These are phyloP conservation scores for Holotrichia oblita DNA, from an alignment of 1,140 invertebrate genomes.

Conservation along the genomic window DNA sequence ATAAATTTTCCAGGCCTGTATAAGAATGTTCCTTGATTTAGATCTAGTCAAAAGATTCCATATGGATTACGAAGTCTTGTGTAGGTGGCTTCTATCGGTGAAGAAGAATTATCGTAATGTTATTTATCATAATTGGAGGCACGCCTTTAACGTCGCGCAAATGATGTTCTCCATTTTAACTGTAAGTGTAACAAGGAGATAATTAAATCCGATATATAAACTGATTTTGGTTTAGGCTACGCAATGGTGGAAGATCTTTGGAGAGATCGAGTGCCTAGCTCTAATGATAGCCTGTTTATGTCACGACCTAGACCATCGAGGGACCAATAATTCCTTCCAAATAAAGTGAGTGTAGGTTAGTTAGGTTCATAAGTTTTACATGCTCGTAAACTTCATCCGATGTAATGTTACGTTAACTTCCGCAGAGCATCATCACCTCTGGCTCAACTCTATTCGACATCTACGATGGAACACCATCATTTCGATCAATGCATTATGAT, in stretches of 20 bases:
- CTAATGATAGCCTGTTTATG: slow-evolving; percentile 95
- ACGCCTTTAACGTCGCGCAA: slow-evolving; percentile 95
- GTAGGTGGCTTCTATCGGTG: slow-evolving; percentile 91
- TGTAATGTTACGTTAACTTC: slow-evolving; percentile 47
- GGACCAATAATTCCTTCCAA: slow-evolving; percentile 98
- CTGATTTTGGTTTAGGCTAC: slow-evolving; percentile 85
- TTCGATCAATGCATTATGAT: slow-evolving; percentile 98
- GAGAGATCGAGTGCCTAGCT: slow-evolving; percentile 91
- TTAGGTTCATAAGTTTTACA: background rate
- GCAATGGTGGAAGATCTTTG: slow-evolving; percentile 91
- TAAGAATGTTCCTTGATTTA: slow-evolving; percentile 91
- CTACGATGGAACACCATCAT: slow-evolving; percentile 97
- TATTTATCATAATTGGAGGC: slow-evolving; percentile 97
- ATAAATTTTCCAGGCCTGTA: slow-evolving; percentile 71
- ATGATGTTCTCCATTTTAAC: slow-evolving; percentile 96
- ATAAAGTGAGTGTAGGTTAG: slow-evolving; percentile 80
- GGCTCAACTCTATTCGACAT: slow-evolving; percentile 93
- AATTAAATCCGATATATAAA: too few relatives aligned
- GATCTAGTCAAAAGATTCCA: slow-evolving; percentile 91
- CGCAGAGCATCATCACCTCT: slow-evolving; percentile 88
- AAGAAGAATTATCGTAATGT: slow-evolving; percentile 98
- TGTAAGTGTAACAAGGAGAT: too few relatives aligned
- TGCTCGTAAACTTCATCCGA: slow-evolving; percentile 20
- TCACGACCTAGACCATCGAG: slow-evolving; percentile 95
- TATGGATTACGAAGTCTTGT: slow-evolving; percentile 89